Base-by-base conservation (phyloP, 2,797 vertebrate genomes). In the Malacoctenus gilli region DNA sequence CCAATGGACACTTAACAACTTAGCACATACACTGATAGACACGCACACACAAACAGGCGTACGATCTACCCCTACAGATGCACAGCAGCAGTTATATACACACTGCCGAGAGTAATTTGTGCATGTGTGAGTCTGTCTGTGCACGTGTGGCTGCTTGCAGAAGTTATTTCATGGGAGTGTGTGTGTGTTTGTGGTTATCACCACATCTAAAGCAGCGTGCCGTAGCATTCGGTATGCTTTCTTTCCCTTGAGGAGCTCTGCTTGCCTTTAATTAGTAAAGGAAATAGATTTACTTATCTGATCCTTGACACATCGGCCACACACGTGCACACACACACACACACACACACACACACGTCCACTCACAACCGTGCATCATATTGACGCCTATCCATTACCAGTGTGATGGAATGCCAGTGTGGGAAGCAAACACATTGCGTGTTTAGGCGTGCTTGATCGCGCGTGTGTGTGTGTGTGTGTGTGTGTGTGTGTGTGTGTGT, bases 271-370 rank as follows among this genome's bases (percentile, higher is more conserved):
- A 90, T 88, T 87, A 86, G 85, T 74, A 64, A 80, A 78, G 65
- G 66, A 83, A 85, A 86, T 83, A 79, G 74, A 86, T 86, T 82
- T 78, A 77, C 79, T 84, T 81, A 82, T 88, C 82, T 84, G 81
- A 86, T 83, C 70, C 63, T 68, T 82, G 75, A 77, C 78, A 73
- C 65, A 30, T 22, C 59, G 52, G 51, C 53, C 62, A n/a, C 44
- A 55, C 55, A 25, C 40, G 60, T 43, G 48, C 42, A 48, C 40
- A 51, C 36, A 41, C 54, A 34, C 20, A 56, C 43, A 46, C 30
- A 16, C 43, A 55, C 31, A 39, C 16, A 30, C 48, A 30, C 46
- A 55, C 20, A 35, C 47, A 60, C 39, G 20, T n/a, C 10, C 47
- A 32, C 42, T 21, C 50, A 55, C 53, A 23, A 21, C 28, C 68